These are phyloP conservation scores for Coecobrya sp. DNA, from an alignment of 2,888 invertebrate genomes.

Conservation along the genomic window DNA sequence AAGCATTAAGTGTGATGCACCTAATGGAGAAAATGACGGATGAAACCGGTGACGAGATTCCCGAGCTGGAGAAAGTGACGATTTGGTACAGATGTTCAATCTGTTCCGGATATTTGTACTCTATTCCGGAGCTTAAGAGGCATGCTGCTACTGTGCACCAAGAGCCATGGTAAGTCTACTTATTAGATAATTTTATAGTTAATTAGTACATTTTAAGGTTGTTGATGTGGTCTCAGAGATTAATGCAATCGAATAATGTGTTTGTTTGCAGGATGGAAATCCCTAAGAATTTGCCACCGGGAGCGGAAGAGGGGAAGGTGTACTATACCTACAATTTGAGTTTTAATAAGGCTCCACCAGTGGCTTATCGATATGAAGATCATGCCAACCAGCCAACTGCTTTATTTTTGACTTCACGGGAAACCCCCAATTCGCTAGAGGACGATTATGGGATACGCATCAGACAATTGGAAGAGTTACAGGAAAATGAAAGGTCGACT, in stretches of 20 bases:
- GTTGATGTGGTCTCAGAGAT: background rate
- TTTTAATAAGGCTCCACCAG: background rate
- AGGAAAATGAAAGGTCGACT: background rate
- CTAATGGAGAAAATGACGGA: no score
- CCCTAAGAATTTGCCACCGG: conserved; percentile 35
- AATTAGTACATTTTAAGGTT: background rate
- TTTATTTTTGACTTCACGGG: background rate
- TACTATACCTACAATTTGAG: background rate
- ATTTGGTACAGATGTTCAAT: conserved; percentile 50
- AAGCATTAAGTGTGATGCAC: no score
- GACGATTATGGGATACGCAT: background rate
- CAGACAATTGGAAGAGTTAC: background rate
- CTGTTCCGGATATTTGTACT: background rate
- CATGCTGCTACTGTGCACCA: background rate
- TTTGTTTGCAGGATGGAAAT: background rate
- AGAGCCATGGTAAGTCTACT: background rate
- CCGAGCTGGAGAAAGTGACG: background rate
- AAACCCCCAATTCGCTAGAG: background rate
- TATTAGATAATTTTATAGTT: background rate
- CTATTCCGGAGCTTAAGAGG: background rate
- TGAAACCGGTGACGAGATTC: background rate
- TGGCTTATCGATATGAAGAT: background rate
- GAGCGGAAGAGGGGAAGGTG: conserved; percentile 43
- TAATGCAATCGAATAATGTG: no score
- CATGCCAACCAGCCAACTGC: background rate